Evolutionary conservation across 2,113 vertebrate genomes (phyloP).

Genomic region (Uropsilus gracilis): DNA sequence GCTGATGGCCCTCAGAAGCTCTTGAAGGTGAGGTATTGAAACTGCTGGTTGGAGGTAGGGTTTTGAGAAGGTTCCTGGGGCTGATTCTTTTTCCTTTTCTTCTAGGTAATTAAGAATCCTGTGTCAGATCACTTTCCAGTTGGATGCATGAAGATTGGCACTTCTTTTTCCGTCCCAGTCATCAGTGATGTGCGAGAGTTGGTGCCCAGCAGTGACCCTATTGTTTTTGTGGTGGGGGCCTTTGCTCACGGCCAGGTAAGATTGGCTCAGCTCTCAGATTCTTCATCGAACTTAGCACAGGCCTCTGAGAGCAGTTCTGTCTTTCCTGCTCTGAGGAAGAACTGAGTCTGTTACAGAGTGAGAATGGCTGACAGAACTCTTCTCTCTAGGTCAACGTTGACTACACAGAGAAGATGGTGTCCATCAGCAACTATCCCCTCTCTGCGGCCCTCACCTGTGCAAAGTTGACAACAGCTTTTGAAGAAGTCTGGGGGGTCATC

Average conservation of each 20-base stretch:
- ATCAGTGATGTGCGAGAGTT: conserved; percentile 88
- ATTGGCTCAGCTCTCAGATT: not conserved
- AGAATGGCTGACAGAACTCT: not conserved
- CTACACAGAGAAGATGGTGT: conserved; percentile 94
- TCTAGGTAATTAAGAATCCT: conserved; percentile 95
- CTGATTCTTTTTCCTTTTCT: not conserved
- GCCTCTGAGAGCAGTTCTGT: not conserved
- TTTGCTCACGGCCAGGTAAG: conserved; percentile 97
- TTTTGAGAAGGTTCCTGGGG: not conserved
- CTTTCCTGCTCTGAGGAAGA: not conserved
- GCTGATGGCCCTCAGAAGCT: conserved; percentile 97
- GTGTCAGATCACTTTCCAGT: conserved; percentile 95
- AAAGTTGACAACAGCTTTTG: conserved; percentile 97
- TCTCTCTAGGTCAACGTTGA: conserved; percentile 91
- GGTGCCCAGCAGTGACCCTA: conserved; percentile 89
- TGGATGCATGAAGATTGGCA: conserved; percentile 92
- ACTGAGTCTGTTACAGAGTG: not conserved
- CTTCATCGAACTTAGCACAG: not conserved
- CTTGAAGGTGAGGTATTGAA: conserved; percentile 86
- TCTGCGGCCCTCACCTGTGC: conserved; percentile 97
- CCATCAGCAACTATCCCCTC: conserved; percentile 97
- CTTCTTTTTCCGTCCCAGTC: conserved; percentile 89
- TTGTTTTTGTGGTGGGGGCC: conserved; percentile 94
- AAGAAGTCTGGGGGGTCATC: conserved; percentile 95
- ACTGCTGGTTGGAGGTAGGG: not conserved